A percentile compares a stretch with the other conserved stretches of the same genome.
phyloP scores from a whole-genome alignment of 2,113 vertebrate species.

The Otocyon megalotis region DNA sequence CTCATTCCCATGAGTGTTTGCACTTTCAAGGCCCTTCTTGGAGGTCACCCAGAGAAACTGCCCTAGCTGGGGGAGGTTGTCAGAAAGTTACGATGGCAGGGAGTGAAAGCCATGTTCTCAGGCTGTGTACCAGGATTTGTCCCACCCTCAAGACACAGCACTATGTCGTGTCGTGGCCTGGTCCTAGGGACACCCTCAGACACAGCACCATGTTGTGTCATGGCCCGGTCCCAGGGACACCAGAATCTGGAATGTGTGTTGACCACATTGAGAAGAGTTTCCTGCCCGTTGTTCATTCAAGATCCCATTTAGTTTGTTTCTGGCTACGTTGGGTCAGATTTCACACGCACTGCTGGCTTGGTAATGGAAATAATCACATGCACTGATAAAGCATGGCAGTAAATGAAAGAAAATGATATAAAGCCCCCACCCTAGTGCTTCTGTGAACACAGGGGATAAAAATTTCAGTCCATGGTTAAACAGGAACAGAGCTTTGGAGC shows the following conservation, averaged over 20 bases:
- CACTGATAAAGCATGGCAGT: slow-evolving; percentile 26
- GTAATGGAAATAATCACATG: slow-evolving; percentile 52
- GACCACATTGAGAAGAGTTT: background rate
- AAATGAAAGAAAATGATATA: slow-evolving; percentile 46
- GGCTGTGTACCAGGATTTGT: fast-evolving
- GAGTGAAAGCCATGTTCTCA: background rate
- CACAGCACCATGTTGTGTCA: fast-evolving
- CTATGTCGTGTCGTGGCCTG: fast-evolving
- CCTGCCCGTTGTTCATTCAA: background rate
- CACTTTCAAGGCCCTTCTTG: background rate
- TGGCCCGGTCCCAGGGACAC: fast-evolving
- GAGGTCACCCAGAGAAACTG: background rate
- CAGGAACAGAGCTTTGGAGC: background rate
- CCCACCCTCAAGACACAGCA: background rate
- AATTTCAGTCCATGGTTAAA: background rate
- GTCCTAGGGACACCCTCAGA: fast-evolving
- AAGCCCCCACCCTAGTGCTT: background rate
- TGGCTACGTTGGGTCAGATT: background rate
- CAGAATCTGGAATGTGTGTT: background rate
- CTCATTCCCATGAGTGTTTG: background rate
- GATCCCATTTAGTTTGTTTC: background rate
- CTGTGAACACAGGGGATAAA: background rate
- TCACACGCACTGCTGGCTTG: background rate
- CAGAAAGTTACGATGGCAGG: background rate
- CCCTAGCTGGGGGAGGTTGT: background rate